Percentiles rank a stretch among this genome's conserved stretches.
phyloP scores from a whole-genome alignment of 2,888 invertebrate genomes.

The Siphonodentalium dalli region DNA sequence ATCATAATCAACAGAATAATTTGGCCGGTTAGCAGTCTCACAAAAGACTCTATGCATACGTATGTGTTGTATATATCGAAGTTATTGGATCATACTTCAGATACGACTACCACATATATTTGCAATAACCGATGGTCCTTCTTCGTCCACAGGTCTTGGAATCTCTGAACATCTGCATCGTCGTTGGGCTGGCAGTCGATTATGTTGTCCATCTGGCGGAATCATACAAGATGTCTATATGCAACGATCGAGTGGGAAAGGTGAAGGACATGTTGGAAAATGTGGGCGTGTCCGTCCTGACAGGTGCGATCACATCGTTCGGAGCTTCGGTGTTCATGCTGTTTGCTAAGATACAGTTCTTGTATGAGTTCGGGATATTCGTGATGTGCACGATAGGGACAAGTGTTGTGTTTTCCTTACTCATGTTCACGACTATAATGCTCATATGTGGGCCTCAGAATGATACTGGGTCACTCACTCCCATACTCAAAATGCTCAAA shows the following conservation, averaged over 20 bases:
- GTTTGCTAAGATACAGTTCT: conserved; percentile 47
- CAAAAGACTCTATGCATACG: no score
- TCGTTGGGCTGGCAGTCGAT: conserved; percentile 51
- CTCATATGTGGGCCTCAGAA: conserved; percentile 45
- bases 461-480: conserved; percentile 32
- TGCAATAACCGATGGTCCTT: no score
- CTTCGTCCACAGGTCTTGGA: conserved; percentile 40
- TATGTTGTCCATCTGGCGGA: conserved; percentile 54
- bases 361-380: conserved; percentile 51
- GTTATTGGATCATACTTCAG: no score
- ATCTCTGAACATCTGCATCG: conserved; percentile 47
- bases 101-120: no score
- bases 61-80: no score
- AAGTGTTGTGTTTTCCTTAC: conserved; percentile 43
- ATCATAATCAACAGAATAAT: no score
- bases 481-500: conserved; percentile 10
- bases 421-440: conserved; percentile 42
- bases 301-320: conserved; percentile 51
- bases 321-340: conserved; percentile 50
- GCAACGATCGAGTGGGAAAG: conserved; percentile 32
- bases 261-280: conserved; percentile 40
- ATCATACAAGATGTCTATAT: conserved; percentile 40
- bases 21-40: no score
- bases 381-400: conserved; percentile 47
- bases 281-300: conserved; percentile 48